Conservation (phyloP, 2,113 vertebrate genomes). For the Lepus americanus region DNA sequence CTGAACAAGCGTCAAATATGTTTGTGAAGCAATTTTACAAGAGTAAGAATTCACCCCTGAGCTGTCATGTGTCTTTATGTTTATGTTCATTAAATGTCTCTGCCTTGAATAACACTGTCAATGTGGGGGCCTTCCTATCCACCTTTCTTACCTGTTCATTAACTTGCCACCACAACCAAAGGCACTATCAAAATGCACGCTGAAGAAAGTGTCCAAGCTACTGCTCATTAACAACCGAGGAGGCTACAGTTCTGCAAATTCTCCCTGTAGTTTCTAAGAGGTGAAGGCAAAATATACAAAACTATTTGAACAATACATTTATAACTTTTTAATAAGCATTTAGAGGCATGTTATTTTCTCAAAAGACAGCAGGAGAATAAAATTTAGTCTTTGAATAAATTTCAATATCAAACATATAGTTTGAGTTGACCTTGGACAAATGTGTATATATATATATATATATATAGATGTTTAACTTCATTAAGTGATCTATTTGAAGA, state of each 20-base stretch:
- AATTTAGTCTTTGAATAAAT: conserved; percentile 55
- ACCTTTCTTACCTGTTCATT: conserved; percentile 76
- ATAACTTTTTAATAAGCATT: conserved; percentile 60
- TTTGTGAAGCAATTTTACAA: conserved; percentile 80
- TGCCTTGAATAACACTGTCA: conserved; percentile 70
- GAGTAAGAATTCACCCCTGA: conserved; percentile 78
- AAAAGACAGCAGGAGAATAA: conserved; percentile 51
- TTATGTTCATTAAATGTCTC: conserved; percentile 81
- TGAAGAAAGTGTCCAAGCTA: conserved; percentile 53
- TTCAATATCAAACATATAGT: conserved; percentile 11
- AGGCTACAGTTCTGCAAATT: not conserved
- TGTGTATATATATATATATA: not conserved
- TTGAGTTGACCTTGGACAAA: conserved; percentile 1
- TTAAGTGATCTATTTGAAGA: conserved; percentile 19
- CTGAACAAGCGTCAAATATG: conserved; percentile 81
- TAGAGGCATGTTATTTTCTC: conserved; percentile 18
- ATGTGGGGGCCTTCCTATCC: conserved; percentile 63
- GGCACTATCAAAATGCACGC: conserved; percentile 29
- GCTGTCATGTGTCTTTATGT: conserved; percentile 78
- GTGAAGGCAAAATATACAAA: conserved; percentile 65
- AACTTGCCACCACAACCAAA: conserved; percentile 70
- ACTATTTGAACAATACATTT: conserved; percentile 42
- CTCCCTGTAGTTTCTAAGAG: conserved; percentile 37
- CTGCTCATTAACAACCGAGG: conserved; percentile 69
- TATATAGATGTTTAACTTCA: not conserved